Base-by-base conservation (phyloP, 1,140 invertebrate species). In the Magallana ariakensis region DNA sequence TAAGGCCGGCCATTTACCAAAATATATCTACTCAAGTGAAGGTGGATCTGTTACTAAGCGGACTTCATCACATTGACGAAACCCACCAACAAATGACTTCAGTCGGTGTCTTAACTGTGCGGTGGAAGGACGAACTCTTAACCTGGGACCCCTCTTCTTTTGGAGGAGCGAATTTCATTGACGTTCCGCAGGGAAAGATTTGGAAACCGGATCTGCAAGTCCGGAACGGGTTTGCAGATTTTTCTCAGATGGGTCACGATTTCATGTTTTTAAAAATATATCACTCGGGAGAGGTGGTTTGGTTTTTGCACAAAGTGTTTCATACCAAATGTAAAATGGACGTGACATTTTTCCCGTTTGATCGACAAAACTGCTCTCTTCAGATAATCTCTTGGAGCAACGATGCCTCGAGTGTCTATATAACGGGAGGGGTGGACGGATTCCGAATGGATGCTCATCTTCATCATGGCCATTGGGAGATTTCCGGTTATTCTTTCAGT, bases 71-170 rank as follows among this genome's bases (percentile, higher is more conserved):
- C 11, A 80, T 33, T 15, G 54, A 86, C 33, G 55, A 86, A 22
- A 56, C 55, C 15, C 10, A 11, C 7, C 75, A 86, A 62, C 57
- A 46, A 46, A 80, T 86, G 70, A 26, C 54, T 4, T 60, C 85
- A n/a, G 33, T 82, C 11, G 85, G 85, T 33, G 60, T 54, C 11
- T 26, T 86, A 22, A 80, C 15, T 1, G 62, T 85, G n/a, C 22
- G 90, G 96, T 99, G 98, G 98, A 96, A 97, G 90, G 98, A 99
- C 95, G 97, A 98, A 95, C 98, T 99, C 95, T 98, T 99, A 93
- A 96, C 96, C 93, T 99, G 98, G 98, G 97, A 99, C 95, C 98
- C 98, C 5, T 95, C 96, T 66, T 98, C 99, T 93, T 99, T 99
- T 94, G 98, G 98, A 1, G 98, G 98, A n/a, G 97, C 99, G 56